phyloP scores from a whole-genome alignment of 2,113 vertebrate genomes.

The Eleginops maclovinus region DNA sequence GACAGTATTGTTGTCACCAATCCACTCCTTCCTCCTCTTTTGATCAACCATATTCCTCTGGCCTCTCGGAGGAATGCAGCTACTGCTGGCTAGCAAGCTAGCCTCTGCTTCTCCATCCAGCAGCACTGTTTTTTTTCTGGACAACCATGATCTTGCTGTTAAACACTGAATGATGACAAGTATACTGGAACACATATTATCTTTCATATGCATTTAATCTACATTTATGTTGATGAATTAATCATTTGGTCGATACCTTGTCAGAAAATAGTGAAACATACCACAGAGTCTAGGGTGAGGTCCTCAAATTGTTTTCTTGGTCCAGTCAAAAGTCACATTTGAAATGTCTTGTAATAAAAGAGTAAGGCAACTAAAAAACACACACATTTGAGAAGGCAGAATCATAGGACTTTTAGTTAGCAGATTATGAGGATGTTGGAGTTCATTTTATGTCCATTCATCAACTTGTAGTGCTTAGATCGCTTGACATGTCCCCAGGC shows the following conservation, averaged over 20 bases:
- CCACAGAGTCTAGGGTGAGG: no score
- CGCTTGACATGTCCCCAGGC: not conserved
- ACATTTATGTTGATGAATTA: no score
- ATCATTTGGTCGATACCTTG: not conserved
- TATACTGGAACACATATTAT: no score
- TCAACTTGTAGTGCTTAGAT: not conserved
- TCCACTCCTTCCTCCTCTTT: not conserved
- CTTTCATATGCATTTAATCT: not conserved
- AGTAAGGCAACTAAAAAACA: no score
- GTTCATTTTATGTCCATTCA: not conserved
- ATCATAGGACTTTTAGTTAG: not conserved
- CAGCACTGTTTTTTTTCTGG: not conserved
- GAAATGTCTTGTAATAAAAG: not conserved
- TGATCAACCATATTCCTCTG: conserved; percentile 5
- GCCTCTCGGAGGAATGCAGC: not conserved
- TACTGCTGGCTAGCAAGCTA: not conserved
- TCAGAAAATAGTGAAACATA: not conserved
- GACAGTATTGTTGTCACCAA: not conserved
- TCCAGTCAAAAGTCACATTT: not conserved
- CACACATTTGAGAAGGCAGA: not conserved
- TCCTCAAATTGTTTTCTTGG: not conserved
- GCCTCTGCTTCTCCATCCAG: not conserved
- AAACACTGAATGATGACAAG: not conserved
- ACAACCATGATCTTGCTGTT: not conserved
- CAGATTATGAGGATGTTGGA: not conserved